Evolutionary conservation across 2,113 vertebrate genomes (phyloP).

Genomic region (Peromyscus maniculatus): DNA sequence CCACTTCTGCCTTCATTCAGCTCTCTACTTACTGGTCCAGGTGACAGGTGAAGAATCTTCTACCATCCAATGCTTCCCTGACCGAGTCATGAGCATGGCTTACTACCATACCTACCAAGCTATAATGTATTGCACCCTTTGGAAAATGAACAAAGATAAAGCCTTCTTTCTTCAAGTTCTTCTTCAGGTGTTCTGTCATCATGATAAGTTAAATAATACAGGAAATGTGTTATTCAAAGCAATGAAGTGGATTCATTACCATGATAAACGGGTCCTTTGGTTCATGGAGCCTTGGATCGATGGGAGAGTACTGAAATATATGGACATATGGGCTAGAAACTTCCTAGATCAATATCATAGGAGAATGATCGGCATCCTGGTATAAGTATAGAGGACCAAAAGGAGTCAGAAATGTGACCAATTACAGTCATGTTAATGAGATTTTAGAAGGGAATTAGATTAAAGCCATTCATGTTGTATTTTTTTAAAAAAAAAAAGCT

Average conservation of each 20-base stretch:
- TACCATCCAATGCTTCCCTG: not conserved
- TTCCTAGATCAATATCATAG: not conserved
- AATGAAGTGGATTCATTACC: too few relatives aligned
- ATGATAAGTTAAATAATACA: not conserved
- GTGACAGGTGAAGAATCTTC: not conserved
- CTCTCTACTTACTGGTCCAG: not conserved
- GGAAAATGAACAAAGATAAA: not conserved
- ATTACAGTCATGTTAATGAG: not conserved
- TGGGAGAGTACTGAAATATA: too few relatives aligned
- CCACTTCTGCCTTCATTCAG: not conserved
- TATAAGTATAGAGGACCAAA: not conserved
- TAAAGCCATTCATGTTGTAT: too few relatives aligned
- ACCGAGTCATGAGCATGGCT: not conserved
- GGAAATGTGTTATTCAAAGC: too few relatives aligned
- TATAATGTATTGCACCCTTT: too few relatives aligned
- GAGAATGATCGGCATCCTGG: not conserved
- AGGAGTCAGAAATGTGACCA: not conserved
- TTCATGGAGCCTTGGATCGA: not conserved
- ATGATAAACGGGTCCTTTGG: too few relatives aligned
- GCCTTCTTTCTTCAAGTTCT: too few relatives aligned
- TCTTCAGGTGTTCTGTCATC: not conserved
- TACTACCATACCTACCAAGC: not conserved
- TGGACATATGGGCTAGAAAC: too few relatives aligned
- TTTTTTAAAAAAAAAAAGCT: too few relatives aligned
- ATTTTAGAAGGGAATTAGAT: not conserved